These are phyloP conservation scores for Oriolus oriolus DNA, from an alignment of 2,113 vertebrate genomes.

Conservation along the genomic window DNA sequence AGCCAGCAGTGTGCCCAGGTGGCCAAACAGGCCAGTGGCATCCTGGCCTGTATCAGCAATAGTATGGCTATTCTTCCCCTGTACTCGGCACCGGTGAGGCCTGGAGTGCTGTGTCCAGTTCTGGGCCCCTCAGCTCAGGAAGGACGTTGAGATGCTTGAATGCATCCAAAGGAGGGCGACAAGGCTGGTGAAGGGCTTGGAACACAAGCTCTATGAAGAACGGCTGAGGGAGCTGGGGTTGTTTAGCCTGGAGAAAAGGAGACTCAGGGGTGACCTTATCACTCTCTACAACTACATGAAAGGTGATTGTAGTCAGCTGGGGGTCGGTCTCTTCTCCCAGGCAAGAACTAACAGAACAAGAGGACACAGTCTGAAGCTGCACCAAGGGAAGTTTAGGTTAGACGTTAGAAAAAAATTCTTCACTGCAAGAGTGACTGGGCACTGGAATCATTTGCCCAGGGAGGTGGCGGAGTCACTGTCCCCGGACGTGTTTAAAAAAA, in stretches of 20 bases:
- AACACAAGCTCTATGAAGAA: background rate
- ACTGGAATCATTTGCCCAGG: too few species aligned
- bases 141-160: background rate
- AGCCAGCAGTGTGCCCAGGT: background rate
- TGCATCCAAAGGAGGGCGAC: background rate
- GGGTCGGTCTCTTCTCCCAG: background rate
- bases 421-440: background rate
- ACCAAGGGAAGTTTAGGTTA: background rate
- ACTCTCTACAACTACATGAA: background rate
- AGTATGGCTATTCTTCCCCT: background rate
- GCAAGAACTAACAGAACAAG: background rate
- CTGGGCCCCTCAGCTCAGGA: background rate
- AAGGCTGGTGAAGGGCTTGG: background rate
- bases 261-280: background rate
- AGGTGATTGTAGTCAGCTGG: background rate
- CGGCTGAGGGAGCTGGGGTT: background rate
- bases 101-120: background rate
- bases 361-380: background rate
- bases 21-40: background rate
- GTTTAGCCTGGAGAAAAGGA: background rate
- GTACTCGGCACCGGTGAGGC: background rate
- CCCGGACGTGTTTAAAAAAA: background rate
- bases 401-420: background rate
- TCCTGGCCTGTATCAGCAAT: background rate
- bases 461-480: background rate